These are phyloP conservation scores for Synanthedon formicaeformis DNA, from an alignment of 2,888 invertebrate genomes.

Conservation along the genomic window DNA sequence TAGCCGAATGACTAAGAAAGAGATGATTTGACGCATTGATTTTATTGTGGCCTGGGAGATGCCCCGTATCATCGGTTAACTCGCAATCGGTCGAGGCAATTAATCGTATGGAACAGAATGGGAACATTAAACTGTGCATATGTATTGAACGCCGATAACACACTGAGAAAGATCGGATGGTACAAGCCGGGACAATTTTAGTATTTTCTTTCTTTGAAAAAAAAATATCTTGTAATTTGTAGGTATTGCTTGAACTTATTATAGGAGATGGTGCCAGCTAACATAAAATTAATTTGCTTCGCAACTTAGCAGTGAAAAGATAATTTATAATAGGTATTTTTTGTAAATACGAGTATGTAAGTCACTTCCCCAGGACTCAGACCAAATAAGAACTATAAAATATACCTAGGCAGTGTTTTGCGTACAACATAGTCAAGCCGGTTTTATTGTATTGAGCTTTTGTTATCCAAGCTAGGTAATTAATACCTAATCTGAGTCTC, in stretches of 20 bases:
- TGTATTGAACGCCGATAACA: slow-evolving; percentile 55
- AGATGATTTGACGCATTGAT: slow-evolving; percentile 8
- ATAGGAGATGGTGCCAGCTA: not conserved
- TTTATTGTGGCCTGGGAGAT: slow-evolving; percentile 9
- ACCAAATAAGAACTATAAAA: too few species aligned
- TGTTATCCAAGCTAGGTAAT: too few species aligned
- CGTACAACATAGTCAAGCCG: too few species aligned
- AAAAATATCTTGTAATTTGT: not conserved
- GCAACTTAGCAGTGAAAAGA: too few species aligned
- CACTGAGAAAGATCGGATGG: slow-evolving; percentile 45
- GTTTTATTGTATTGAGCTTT: too few species aligned
- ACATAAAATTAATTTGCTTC: too few species aligned
- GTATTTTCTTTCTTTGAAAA: not conserved
- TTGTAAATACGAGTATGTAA: too few species aligned
- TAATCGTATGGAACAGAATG: slow-evolving; percentile 54
- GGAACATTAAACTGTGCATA: slow-evolving; percentile 64
- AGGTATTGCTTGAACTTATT: too few species aligned
- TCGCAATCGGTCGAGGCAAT: slow-evolving; percentile 24
- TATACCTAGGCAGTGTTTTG: too few species aligned
- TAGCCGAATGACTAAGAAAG: not conserved
- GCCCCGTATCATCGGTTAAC: slow-evolving; percentile 19
- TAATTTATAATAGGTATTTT: too few species aligned
- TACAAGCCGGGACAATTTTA: slow-evolving; percentile 26
- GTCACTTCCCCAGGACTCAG: too few species aligned
- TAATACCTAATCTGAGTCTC: too few species aligned